These are phyloP conservation scores for Drosophila recens DNA, from an alignment of 2,888 invertebrate species.

Conservation along the genomic window DNA sequence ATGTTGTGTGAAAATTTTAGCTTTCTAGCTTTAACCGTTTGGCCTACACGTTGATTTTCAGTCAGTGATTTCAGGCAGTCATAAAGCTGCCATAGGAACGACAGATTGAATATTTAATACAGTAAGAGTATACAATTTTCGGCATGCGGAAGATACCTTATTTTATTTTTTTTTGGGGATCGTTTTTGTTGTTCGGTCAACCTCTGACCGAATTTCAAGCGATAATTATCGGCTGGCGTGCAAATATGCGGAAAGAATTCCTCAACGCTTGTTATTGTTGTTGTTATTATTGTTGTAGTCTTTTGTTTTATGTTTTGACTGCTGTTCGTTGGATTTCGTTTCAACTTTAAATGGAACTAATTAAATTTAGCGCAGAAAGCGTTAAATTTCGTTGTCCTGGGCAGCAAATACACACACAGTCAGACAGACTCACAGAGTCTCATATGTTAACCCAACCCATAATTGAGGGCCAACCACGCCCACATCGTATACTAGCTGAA, in stretches of 20 bases:
- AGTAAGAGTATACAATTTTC: background rate
- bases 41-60: too few relatives aligned
- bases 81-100: too few relatives aligned
- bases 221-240: conserved; percentile 84
- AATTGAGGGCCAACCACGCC: conserved; percentile 45
- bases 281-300: conserved; percentile 30
- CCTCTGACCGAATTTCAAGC: conserved; percentile 83
- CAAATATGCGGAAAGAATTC: conserved; percentile 81
- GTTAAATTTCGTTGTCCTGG: conserved; percentile 63
- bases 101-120: background rate
- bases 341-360: conserved; percentile 75
- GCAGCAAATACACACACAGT: background rate
- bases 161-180: conserved; percentile 4
- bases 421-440: conserved; percentile 31
- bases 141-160: background rate
- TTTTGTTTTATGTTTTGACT: conserved; percentile 33
- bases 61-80: too few relatives aligned
- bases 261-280: conserved; percentile 38
- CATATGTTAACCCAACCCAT: conserved; percentile 28
- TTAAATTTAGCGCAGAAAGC: conserved; percentile 70
- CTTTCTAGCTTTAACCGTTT: too few relatives aligned
- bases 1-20: too few relatives aligned
- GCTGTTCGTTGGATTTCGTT: conserved; percentile 33
- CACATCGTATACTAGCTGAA: conserved; percentile 29
- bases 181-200: conserved; percentile 55